phyloP scores from a whole-genome alignment of 2,888 invertebrate species.

The Camponotus fellah region DNA sequence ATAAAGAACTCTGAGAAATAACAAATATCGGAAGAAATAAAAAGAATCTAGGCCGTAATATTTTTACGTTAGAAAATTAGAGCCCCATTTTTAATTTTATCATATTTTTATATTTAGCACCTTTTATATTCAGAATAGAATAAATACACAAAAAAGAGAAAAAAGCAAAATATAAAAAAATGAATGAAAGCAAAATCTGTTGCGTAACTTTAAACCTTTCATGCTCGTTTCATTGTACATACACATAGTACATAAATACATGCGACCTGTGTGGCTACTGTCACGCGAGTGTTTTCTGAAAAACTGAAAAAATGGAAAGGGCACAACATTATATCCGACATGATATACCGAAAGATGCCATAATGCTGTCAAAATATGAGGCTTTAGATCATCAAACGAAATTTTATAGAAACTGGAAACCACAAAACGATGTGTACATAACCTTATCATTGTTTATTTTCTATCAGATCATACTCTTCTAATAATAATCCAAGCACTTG shows the following conservation, averaged over 20 bases:
- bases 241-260: neutral
- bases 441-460: neutral
- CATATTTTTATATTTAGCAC: too few species aligned
- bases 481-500: neutral
- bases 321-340: neutral
- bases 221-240: neutral
- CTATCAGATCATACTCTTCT: neutral
- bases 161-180: neutral
- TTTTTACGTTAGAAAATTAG: too few species aligned
- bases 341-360: neutral
- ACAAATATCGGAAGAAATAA: too few species aligned
- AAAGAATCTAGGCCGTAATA: too few species aligned
- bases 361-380: neutral
- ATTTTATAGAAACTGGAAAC: constrained; percentile 47
- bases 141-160: too few species aligned
- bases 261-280: neutral
- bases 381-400: neutral
- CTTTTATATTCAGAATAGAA: too few species aligned
- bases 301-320: neutral
- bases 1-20: too few species aligned
- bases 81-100: too few species aligned
- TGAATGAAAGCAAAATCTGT: neutral
- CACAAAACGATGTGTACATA: constrained; percentile 63
- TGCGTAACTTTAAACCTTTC: neutral
- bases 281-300: neutral